A percentile compares a stretch with the other conserved stretches of the same genome.
Conservation (phyloP, 2,797 vertebrate genomes). For the Hemibagrus guttatus region DNA sequence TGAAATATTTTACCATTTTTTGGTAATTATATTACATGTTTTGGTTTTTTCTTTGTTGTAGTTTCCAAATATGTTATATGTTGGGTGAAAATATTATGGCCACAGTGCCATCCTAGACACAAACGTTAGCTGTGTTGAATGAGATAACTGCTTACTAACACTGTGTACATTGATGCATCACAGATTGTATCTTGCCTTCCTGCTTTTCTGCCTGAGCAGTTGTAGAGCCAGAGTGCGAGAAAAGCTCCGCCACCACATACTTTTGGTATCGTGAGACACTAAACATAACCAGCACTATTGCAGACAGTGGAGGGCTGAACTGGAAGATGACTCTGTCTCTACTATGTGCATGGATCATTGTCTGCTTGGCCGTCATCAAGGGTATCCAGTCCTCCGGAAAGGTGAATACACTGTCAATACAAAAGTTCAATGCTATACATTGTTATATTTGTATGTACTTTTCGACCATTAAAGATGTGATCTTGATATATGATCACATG, state of each 20-base stretch:
- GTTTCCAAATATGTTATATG: neutral
- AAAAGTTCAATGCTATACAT: neutral
- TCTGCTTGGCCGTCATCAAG: constrained; percentile 93
- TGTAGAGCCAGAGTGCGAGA: constrained; percentile 91
- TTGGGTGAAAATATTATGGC: neutral
- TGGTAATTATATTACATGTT: no score
- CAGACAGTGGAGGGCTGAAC: constrained; percentile 91
- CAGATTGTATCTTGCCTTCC: neutral
- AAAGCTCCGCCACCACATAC: constrained; percentile 96
- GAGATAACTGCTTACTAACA: neutral
- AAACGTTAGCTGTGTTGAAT: neutral
- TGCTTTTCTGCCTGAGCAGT: constrained; percentile 69
- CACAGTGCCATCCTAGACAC: neutral
- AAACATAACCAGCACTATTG: constrained; percentile 93
- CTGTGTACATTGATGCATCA: neutral
- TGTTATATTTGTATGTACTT: neutral
- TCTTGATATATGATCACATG: no score
- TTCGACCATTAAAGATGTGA: no score
- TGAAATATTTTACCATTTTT: neutral
- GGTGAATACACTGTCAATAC: constrained; percentile 65
- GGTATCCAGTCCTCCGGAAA: constrained; percentile 95
- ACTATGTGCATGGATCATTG: constrained; percentile 90
- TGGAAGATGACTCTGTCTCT: constrained; percentile 97
- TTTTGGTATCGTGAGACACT: constrained; percentile 96
- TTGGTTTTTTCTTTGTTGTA: neutral